phyloP scores from a whole-genome alignment of 2,888 invertebrate species.

The Idaea straminata region DNA sequence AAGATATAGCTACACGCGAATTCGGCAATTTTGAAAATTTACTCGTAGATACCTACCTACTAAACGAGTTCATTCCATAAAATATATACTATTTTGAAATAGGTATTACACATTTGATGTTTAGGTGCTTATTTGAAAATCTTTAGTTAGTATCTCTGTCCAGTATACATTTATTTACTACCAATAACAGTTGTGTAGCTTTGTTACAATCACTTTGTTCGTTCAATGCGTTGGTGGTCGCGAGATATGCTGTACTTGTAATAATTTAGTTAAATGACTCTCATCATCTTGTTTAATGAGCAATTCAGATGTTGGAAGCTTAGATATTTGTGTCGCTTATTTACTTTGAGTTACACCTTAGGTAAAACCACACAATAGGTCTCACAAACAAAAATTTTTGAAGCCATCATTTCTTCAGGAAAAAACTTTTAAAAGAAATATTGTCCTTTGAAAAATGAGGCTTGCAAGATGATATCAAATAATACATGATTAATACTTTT shows the following conservation, averaged over 20 bases:
- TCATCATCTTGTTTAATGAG: slow-evolving; percentile 1
- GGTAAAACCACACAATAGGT: not conserved
- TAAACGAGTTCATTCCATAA: too few species aligned
- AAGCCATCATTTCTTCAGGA: not conserved
- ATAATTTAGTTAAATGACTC: not conserved
- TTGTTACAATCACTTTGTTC: not conserved
- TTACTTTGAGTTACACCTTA: not conserved
- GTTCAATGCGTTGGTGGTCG: not conserved
- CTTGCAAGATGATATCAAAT: not conserved
- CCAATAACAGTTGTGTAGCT: not conserved
- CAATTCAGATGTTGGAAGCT: not conserved
- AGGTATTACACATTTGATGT: too few species aligned
- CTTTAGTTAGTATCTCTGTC: not conserved
- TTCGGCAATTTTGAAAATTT: slow-evolving; percentile 63
- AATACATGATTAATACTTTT: too few species aligned
- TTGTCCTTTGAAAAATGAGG: slow-evolving; percentile 14
- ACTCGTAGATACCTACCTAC: slow-evolving; percentile 46
- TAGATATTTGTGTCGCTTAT: not conserved
- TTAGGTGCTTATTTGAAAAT: too few species aligned
- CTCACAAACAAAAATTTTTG: not conserved
- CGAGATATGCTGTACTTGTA: not conserved
- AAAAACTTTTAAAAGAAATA: not conserved
- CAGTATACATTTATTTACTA: not conserved
- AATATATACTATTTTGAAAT: too few species aligned
- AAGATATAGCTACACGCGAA: slow-evolving; percentile 68